Conservation (phyloP, 1,140 invertebrate species). For the Gryllus bimaculatus region DNA sequence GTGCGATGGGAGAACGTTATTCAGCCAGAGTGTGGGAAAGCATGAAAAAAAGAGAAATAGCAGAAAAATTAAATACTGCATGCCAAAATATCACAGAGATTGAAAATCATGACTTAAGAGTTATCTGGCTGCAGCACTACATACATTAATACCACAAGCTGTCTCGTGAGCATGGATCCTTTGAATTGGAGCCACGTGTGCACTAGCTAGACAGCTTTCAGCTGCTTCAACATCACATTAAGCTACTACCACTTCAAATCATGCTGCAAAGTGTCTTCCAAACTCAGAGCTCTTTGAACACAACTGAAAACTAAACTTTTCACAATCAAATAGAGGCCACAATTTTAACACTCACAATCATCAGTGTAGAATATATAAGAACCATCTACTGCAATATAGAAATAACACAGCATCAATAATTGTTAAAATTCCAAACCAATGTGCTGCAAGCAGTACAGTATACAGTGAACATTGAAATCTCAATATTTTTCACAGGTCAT, state of each 20-base stretch:
- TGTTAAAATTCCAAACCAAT: conserved; percentile 5
- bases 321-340: background rate
- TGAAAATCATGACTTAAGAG: conserved; percentile 4
- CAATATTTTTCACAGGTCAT: conserved; percentile 1
- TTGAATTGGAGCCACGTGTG: background rate
- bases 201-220: background rate
- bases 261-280: conserved; percentile 3
- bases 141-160: conserved; percentile 5
- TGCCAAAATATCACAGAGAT: conserved; percentile 9
- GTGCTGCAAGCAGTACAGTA: conserved; percentile 3
- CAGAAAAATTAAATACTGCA: conserved; percentile 21
- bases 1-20: conserved; percentile 16
- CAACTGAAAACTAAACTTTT: conserved; percentile 1
- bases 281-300: background rate
- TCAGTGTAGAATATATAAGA: conserved; percentile 5
- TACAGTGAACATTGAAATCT: conserved; percentile 1
- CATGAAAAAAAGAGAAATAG: conserved; percentile 23
- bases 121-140: background rate
- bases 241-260: conserved; percentile 4
- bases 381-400: conserved; percentile 4
- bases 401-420: conserved; percentile 1
- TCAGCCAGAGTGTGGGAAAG: conserved; percentile 19
- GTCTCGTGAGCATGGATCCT: background rate
- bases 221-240: conserved; percentile 4
- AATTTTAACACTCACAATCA: conserved; percentile 5